Evolutionary conservation across 2,888 invertebrate genomes (phyloP).

Genomic region (Acrocyrtus sp.): DNA sequence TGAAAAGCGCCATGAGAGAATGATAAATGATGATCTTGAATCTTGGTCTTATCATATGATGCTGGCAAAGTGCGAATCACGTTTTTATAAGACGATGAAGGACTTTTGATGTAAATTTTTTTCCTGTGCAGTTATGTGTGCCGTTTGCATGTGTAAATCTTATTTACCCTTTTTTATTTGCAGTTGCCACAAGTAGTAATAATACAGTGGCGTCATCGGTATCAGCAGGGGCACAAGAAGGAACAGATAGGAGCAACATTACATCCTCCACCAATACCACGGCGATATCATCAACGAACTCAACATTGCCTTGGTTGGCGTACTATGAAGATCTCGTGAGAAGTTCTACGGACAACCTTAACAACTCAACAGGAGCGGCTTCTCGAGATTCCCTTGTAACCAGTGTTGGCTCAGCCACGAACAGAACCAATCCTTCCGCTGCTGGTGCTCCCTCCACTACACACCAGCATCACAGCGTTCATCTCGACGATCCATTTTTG

Average conservation of each 20-base stretch:
- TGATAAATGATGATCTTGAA: no score
- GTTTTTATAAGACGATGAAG: no score
- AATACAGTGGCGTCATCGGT: constrained; percentile 22
- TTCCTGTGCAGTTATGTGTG: no score
- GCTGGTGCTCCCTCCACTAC: constrained; percentile 9
- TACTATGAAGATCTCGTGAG: constrained; percentile 56
- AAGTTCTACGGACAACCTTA: constrained; percentile 43
- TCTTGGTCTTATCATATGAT: no score
- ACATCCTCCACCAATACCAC: constrained; percentile 3
- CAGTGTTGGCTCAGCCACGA: constrained; percentile 25
- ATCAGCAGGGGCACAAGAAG: constrained; percentile 15
- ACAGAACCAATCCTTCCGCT: constrained; percentile 39
- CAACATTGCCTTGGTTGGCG: constrained; percentile 55
- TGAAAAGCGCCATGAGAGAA: no score
- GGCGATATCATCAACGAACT: constrained; percentile 11
- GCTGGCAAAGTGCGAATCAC: no score
- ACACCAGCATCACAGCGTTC: constrained; percentile 1
- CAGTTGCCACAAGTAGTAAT: constrained; percentile 22
- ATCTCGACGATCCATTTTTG: constrained; percentile 20
- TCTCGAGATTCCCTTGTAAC: constrained; percentile 15
- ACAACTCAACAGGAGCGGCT: constrained; percentile 3
- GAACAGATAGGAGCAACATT: constrained; percentile 15
- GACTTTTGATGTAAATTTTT: no score
- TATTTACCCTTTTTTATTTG: no score
- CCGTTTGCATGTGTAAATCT: no score